A percentile compares a stretch with the other conserved stretches of the same genome.
phyloP scores from a whole-genome alignment of 1,140 invertebrate genomes.

The Nebria ingens region DNA sequence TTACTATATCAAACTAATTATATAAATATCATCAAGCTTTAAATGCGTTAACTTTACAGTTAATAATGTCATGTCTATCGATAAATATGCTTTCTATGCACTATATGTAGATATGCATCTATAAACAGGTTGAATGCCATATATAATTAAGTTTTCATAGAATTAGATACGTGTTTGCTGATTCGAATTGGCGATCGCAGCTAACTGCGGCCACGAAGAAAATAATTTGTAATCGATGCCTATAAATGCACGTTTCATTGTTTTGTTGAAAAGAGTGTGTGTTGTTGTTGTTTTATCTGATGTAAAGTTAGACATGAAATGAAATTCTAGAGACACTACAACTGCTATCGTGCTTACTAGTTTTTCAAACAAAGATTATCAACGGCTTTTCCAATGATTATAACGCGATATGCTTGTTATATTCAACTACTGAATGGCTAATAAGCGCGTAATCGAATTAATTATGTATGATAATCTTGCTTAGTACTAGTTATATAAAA shows the following conservation, averaged over 20 bases:
- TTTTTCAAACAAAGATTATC: too few species aligned
- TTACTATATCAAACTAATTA: too few species aligned
- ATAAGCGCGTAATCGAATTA: not conserved
- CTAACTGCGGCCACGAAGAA: not conserved
- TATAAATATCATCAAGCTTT: too few species aligned
- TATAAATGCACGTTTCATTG: not conserved
- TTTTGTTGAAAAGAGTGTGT: not conserved
- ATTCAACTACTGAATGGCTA: not conserved
- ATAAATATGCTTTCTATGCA: too few species aligned
- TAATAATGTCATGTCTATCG: too few species aligned
- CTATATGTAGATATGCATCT: not conserved
- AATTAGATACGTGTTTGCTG: not conserved
- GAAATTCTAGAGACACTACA: too few species aligned
- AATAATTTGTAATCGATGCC: not conserved
- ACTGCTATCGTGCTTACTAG: too few species aligned
- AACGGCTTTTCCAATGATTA: too few species aligned
- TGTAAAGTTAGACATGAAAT: not conserved
- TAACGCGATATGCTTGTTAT: too few species aligned
- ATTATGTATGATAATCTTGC: not conserved
- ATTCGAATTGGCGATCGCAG: not conserved
- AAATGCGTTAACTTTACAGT: too few species aligned
- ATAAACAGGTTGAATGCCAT: not conserved
- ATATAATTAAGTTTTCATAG: constrained; percentile 10
- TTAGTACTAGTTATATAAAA: too few species aligned
- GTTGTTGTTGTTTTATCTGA: not conserved